Evolutionary conservation across 1,140 invertebrate species (phyloP).

Genomic region (Pemphigus obesinymphae): DNA sequence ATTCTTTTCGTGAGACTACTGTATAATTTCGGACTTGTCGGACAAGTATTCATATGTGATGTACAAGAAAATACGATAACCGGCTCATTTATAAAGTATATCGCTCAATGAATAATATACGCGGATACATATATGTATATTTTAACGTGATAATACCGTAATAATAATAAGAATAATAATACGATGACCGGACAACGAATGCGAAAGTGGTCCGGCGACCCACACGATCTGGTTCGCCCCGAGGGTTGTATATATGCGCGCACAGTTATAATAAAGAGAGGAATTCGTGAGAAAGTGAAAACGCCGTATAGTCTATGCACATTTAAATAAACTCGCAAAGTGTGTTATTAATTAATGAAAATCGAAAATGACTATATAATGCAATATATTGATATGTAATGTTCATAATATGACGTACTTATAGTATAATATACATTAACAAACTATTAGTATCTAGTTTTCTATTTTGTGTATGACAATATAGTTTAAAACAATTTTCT

Average conservation of each 20-base stretch:
- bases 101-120: neutral
- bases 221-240: conserved; percentile 21
- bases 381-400: too few relatives aligned
- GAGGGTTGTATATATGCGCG: neutral
- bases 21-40: neutral
- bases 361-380: too few relatives aligned
- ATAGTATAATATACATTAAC: too few relatives aligned
- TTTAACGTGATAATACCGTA: neutral
- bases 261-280: neutral
- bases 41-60: neutral
- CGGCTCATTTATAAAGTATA: neutral
- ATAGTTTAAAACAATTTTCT: too few relatives aligned
- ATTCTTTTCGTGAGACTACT: neutral
- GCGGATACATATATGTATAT: neutral
- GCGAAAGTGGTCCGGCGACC: conserved; percentile 30
- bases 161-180: neutral
- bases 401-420: neutral
- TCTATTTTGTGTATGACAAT: too few relatives aligned
- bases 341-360: neutral
- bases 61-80: neutral
- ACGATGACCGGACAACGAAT: neutral
- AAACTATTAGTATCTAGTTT: too few relatives aligned
- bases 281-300: conserved; percentile 34
- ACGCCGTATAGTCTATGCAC: neutral
- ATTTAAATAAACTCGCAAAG: neutral